Conservation (phyloP, 2,797 vertebrate species). For the Takifugu rubripes region DNA sequence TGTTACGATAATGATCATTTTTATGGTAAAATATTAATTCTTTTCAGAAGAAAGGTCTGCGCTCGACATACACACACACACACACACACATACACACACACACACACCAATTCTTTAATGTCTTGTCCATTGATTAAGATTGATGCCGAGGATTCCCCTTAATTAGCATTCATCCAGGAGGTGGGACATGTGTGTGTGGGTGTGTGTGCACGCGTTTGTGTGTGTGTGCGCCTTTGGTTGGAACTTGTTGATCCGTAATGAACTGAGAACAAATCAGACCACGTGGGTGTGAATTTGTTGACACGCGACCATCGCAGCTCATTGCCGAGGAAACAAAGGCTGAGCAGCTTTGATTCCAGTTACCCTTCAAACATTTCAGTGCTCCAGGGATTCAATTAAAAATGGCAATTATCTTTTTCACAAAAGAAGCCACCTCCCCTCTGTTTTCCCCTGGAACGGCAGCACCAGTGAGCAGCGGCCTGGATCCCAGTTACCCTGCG, state of each 20-base stretch:
- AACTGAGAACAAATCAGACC: background rate
- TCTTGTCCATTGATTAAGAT: too few species aligned
- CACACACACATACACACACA: too few species aligned
- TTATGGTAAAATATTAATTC: too few species aligned
- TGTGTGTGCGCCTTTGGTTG: background rate
- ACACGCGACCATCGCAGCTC: slow-evolving; percentile 12
- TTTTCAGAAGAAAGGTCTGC: too few species aligned
- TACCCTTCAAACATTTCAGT: slow-evolving; percentile 41
- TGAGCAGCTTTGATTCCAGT: slow-evolving; percentile 55
- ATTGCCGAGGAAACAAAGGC: slow-evolving; percentile 30
- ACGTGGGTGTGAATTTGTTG: slow-evolving; percentile 2
- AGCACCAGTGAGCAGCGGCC: background rate
- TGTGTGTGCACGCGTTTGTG: too few species aligned
- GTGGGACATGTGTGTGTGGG: too few species aligned
- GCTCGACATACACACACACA: too few species aligned
- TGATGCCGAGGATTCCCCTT: too few species aligned
- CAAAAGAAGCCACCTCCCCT: slow-evolving; percentile 21
- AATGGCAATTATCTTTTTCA: slow-evolving; percentile 67
- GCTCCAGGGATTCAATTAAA: slow-evolving; percentile 73
- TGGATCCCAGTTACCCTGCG: background rate
- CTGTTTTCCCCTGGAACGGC: slow-evolving; percentile 14
- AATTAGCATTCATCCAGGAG: too few species aligned
- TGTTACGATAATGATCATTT: too few species aligned
- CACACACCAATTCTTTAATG: too few species aligned
- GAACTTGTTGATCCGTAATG: slow-evolving; percentile 42